These are phyloP conservation scores for Leptinotarsa haldemani DNA, from an alignment of 2,888 invertebrate genomes.

Conservation along the genomic window DNA sequence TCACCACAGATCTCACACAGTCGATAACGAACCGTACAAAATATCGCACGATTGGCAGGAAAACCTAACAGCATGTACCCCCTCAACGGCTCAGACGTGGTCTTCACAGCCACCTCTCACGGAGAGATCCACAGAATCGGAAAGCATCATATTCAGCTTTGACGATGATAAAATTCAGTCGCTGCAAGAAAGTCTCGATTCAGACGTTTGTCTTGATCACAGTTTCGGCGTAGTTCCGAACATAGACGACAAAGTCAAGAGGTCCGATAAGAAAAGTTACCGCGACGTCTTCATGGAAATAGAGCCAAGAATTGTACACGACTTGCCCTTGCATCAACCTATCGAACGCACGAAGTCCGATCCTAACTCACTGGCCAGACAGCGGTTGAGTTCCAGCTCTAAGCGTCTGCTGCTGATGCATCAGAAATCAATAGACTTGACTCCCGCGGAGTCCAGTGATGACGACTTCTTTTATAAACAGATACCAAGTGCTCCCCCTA, in stretches of 20 bases:
- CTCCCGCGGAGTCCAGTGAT: slow-evolving; percentile 87
- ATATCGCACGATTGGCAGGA: slow-evolving; percentile 71
- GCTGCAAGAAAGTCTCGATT: slow-evolving; percentile 69
- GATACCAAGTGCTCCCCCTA: slow-evolving; percentile 78
- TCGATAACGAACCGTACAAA: slow-evolving; percentile 46
- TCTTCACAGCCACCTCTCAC: slow-evolving; percentile 58
- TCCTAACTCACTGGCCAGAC: slow-evolving; percentile 82
- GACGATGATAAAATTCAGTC: slow-evolving; percentile 82
- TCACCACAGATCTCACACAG: slow-evolving; percentile 41
- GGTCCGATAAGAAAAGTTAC: slow-evolving; percentile 59
- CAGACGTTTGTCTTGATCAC: slow-evolving; percentile 56
- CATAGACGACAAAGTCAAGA: slow-evolving; percentile 53
- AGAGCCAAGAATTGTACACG: slow-evolving; percentile 73
- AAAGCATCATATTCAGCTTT: slow-evolving; percentile 79
- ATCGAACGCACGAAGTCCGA: slow-evolving; percentile 89
- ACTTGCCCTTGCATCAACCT: slow-evolving; percentile 72
- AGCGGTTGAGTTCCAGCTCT: slow-evolving; percentile 78
- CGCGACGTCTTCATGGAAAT: slow-evolving; percentile 71
- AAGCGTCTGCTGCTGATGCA: slow-evolving; percentile 85
- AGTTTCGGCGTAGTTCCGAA: slow-evolving; percentile 61
- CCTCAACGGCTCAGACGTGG: slow-evolving; percentile 68
- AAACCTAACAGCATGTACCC: slow-evolving; percentile 66
- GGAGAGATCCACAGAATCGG: slow-evolving; percentile 76
- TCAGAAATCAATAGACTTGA: slow-evolving; percentile 86
- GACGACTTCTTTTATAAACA: slow-evolving; percentile 84